phyloP scores from a whole-genome alignment of 2,797 vertebrate species.

The Anguilla obscura region DNA sequence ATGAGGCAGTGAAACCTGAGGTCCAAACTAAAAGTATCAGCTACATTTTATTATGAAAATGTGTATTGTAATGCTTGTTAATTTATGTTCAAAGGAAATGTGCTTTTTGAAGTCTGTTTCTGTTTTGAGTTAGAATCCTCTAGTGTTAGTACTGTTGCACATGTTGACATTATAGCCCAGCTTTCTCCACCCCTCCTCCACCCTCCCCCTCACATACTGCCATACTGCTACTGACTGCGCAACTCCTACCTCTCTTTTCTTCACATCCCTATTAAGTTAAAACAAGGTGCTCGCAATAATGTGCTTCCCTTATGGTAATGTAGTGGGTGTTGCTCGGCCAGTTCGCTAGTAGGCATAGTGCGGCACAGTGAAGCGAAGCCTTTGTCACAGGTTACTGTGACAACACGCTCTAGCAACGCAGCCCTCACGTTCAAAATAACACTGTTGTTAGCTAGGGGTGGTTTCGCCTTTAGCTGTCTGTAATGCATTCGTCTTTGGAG shows the following conservation, averaged over 20 bases:
- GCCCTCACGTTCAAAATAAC: background rate
- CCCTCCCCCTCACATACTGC: background rate
- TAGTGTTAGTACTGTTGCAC: background rate
- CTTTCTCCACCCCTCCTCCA: background rate
- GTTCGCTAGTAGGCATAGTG: background rate
- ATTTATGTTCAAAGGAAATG: background rate
- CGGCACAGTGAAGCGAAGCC: background rate
- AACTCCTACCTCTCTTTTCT: background rate
- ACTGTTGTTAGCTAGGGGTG: background rate
- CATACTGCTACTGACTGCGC: background rate
- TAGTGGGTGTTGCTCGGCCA: background rate
- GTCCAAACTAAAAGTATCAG: background rate
- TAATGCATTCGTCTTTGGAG: background rate
- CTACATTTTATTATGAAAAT: background rate
- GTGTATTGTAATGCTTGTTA: background rate
- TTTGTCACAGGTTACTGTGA: background rate
- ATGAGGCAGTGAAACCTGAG: background rate
- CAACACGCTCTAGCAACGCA: background rate
- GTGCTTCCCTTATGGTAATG: constrained; percentile 20
- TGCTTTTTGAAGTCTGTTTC: background rate
- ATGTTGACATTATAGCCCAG: background rate
- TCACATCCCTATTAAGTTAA: constrained; percentile 24
- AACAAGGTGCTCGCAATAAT: constrained; percentile 30
- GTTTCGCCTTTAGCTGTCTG: too few relatives aligned
- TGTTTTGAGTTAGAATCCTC: constrained; percentile 11